Base-by-base conservation (phyloP, 1,140 invertebrate genomes). In the Cheumatopsyche charites region DNA sequence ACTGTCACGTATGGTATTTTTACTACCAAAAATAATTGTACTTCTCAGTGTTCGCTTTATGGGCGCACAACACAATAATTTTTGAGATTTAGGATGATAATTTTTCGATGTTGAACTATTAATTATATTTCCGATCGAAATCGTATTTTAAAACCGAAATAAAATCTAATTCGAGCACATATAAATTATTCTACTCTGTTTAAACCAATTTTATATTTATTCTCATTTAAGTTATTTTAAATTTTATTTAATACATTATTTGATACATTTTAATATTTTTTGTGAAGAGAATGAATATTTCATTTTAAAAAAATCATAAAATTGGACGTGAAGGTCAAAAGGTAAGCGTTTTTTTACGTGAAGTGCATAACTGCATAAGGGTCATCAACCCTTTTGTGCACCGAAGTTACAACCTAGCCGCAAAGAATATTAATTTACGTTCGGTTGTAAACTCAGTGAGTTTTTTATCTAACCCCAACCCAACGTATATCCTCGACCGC, bases 401-500 rank as follows among this genome's bases (percentile, higher is more conserved):
- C 55, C 23, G 19, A n/a, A 25, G 55, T 58, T 58, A 19, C 55
- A n/a, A n/a, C n/a, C n/a, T 23, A 23, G 55, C 23, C 21, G 21
- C 23, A 19, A 58, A 25, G 21, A 58, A 58, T 58, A 58, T 58
- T 19, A 58, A 58, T 23, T 58, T 58, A 58, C 55, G 23, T 26
- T 12, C 21, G 29, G 55, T 26, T 9, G 23, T 58, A 58, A 58
- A 36, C 17, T 58, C 19, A n/a, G 55, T 58, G 19, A 12, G 12
- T 58, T 58, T 58, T 58, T 25, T 58, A 5, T 4, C 1, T 19
- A 23, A 23, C 55, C 55, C 55, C 23, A 58, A 12, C 23, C 21
- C 23, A n/a, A 13, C 23, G 55, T 58, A 58, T 7, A 58, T 21
- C 12, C 19, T 58, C 23, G 21, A 19, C 21, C 12, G 13, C 25